These are phyloP conservation scores for Julus scanicus DNA, from an alignment of 2,888 invertebrate genomes.

Conservation along the genomic window DNA sequence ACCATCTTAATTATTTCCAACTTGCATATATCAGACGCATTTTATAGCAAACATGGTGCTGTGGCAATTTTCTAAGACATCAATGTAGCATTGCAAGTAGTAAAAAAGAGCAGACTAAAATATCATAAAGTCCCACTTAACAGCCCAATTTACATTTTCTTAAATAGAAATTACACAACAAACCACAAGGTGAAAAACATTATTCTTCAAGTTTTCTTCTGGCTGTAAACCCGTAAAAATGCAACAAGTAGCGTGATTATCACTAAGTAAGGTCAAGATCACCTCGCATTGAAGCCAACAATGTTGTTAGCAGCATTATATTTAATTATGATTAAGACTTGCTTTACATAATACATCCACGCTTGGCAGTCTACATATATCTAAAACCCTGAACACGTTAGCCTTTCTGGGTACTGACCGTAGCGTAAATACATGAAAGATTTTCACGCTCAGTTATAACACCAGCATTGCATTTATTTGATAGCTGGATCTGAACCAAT, in stretches of 20 bases:
- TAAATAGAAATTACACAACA: too few species aligned
- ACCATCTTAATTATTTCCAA: too few species aligned
- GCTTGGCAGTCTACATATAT: not conserved
- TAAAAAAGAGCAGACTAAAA: too few species aligned
- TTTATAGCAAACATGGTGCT: too few species aligned
- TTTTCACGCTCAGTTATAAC: constrained; percentile 19
- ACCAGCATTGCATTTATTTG: not conserved
- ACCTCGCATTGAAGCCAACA: not conserved
- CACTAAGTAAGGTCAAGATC: not conserved
- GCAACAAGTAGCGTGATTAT: not conserved
- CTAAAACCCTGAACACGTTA: not conserved
- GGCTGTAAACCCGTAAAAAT: not conserved
- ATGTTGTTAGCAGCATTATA: not conserved
- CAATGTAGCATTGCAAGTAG: too few species aligned
- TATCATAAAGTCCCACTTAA: too few species aligned
- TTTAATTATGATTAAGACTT: not conserved
- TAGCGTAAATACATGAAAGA: not conserved
- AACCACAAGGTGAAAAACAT: too few species aligned
- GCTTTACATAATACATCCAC: not conserved
- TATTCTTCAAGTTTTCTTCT: too few species aligned
- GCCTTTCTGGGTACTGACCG: not conserved
- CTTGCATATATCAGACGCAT: too few species aligned
- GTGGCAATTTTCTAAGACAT: too few species aligned
- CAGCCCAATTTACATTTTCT: too few species aligned
- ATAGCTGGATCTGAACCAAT: not conserved